Conservation (phyloP, 2,888 invertebrate genomes). For the Pediacus dermestoides region DNA sequence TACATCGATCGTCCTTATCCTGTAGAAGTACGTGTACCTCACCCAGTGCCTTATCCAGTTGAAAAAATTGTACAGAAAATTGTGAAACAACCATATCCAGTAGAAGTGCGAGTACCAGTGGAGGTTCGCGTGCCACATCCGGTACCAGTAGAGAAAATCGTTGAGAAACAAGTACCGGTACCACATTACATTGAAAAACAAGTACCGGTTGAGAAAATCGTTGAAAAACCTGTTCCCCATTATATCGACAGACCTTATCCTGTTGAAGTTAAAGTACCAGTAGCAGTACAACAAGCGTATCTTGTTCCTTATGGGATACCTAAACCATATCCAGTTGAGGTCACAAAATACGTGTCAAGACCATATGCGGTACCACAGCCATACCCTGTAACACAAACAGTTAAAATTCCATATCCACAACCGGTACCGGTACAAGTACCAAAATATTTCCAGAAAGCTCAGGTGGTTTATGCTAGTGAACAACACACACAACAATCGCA, state of each 20-base stretch:
- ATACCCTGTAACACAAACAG: background rate
- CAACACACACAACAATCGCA: constrained; percentile 23
- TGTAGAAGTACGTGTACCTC: constrained; percentile 45
- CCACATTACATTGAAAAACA: constrained; percentile 53
- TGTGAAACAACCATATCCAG: constrained; percentile 33
- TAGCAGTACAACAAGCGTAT: constrained; percentile 30
- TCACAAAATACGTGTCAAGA: constrained; percentile 10
- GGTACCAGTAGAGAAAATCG: constrained; percentile 55
- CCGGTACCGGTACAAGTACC: constrained; percentile 18
- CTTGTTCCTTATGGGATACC: no score
- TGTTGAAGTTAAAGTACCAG: constrained; percentile 48
- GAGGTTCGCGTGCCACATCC: constrained; percentile 55
- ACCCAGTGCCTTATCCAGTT: constrained; percentile 42
- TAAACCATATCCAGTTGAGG: constrained; percentile 29
- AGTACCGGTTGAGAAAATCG: constrained; percentile 50
- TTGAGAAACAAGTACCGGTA: constrained; percentile 60
- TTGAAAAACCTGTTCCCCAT: constrained; percentile 37
- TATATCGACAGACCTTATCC: constrained; percentile 42
- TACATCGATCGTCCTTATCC: constrained; percentile 52
- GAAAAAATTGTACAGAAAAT: constrained; percentile 35
- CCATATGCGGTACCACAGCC: no score
- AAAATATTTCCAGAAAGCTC: constrained; percentile 16
- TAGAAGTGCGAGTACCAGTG: constrained; percentile 42
- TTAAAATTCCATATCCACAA: constrained; percentile 27
- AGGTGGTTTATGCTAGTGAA: constrained; percentile 1